Evolutionary conservation across 1,140 invertebrate species (phyloP), one percentile per base, ranked within the genome.

Genomic region (Dermatophagoides farinae): DNA sequence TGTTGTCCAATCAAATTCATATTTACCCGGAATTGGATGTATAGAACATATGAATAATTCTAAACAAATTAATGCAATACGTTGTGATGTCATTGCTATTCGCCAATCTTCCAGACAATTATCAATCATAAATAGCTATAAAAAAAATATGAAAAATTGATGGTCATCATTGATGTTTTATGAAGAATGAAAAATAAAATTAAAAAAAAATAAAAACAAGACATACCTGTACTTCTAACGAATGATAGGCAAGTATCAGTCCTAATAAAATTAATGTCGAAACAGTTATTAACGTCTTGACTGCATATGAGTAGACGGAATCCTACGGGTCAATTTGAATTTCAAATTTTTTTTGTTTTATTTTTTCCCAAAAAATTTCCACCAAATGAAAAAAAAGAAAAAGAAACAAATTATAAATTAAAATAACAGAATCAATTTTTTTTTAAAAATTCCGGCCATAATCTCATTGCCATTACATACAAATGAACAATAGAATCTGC

Each of bases 51-150:
- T 87, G 62, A 83, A 72, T 65, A 99, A 77, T 75, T 99, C 95
- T 66, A 95, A 78, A 39, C 80, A 77, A 70, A 98, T 91, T 75
- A 95, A 88, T 65, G 81, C 80, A 74, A 91, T 88, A 72, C 91
- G 77, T 75, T 91, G 86, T 84, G 86, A 93, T 61, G 93, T 97
- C 84, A 98, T 93, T 64, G 95, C 93, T 76, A 99, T 98, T 70
- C 93, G 79, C 95, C 95, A 99, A 77, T 99, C 95, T 75, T 98
- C 95, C 55, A 95, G 91, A 77, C 92, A 97, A 79, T 98, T 98
- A 80, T 97, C 90, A 77, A 96, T 95, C 87, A 95, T 92, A 78
- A 95, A 96, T 76, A 96, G 80, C 90, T 96, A 78, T 44, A 77
- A 67, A 47, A 59, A 64, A 64, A 50, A 41, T 51, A 25, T 20